These are phyloP conservation scores for Schizotus pectinicornis DNA, from an alignment of 2,888 invertebrate genomes.

Conservation along the genomic window DNA sequence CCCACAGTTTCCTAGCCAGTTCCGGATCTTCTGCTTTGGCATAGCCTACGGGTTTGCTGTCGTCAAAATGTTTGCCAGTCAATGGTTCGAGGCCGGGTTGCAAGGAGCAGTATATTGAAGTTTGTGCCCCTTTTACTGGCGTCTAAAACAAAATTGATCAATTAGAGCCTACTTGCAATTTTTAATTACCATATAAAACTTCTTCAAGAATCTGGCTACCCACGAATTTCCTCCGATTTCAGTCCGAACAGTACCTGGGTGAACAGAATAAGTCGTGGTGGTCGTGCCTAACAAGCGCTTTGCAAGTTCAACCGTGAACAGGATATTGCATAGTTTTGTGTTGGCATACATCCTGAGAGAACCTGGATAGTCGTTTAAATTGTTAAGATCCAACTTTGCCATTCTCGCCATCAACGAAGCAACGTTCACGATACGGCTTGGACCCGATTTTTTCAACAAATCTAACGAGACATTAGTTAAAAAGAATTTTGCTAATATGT, in stretches of 20 bases:
- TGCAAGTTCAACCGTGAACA: conserved; percentile 42
- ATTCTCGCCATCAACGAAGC: conserved; percentile 38
- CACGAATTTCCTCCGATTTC: background rate
- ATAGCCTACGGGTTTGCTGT: conserved; percentile 12
- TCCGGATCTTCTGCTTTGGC: conserved; percentile 5
- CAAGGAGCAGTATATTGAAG: conserved; percentile 5
- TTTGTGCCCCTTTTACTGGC: conserved; percentile 13
- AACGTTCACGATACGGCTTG: conserved; percentile 45
- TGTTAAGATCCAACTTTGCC: conserved; percentile 31
- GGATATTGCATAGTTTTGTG: conserved; percentile 42
- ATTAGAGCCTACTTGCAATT: background rate
- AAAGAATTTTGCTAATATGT: background rate
- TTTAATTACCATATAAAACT: conserved; percentile 5
- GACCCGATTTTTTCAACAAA: conserved; percentile 56
- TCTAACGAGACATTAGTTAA: conserved; percentile 53
- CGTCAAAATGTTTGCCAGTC: conserved; percentile 14
- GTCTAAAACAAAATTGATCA: background rate
- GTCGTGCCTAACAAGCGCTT: conserved; percentile 35
- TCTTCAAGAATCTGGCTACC: background rate
- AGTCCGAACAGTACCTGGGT: conserved; percentile 42
- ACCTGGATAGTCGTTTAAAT: conserved; percentile 34
- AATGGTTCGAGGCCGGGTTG: conserved; percentile 6
- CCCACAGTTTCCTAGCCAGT: conserved; percentile 11
- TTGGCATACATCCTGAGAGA: conserved; percentile 32
- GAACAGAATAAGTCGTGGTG: conserved; percentile 41